Evolutionary conservation across 2,113 vertebrate species (phyloP).

Genomic region (Scomber japonicus): DNA sequence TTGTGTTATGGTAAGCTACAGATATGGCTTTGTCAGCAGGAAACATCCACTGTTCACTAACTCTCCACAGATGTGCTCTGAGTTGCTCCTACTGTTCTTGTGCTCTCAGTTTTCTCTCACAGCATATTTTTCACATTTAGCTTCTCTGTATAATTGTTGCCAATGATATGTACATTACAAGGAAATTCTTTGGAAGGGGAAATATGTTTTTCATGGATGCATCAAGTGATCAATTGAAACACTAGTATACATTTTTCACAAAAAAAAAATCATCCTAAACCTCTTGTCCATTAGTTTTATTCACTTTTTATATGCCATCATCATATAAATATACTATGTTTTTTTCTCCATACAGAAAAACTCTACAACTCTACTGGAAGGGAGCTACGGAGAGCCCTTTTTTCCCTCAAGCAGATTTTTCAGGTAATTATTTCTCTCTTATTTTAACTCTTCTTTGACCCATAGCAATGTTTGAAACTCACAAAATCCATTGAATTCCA

Average conservation of each 20-base stretch:
- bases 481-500: not conserved
- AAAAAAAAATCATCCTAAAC: slow-evolving; percentile 18
- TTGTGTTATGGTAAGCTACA: slow-evolving; percentile 59
- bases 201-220: slow-evolving; percentile 16
- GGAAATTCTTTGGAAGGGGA: slow-evolving; percentile 31
- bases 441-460: not conserved
- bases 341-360: slow-evolving; percentile 88
- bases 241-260: not conserved
- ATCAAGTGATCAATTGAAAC: not conserved
- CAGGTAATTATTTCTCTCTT: slow-evolving; percentile 87
- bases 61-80: slow-evolving; percentile 73
- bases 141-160: slow-evolving; percentile 44
- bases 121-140: slow-evolving; percentile 59
- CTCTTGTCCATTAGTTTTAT: not conserved
- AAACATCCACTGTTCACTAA: slow-evolving; percentile 70
- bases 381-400: slow-evolving; percentile 95
- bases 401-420: slow-evolving; percentile 99
- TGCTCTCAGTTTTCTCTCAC: slow-evolving; percentile 34
- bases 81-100: slow-evolving; percentile 55
- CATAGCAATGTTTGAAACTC: slow-evolving; percentile 5
- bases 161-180: slow-evolving; percentile 35
- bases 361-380: slow-evolving; percentile 95
- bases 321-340: slow-evolving; percentile 36
- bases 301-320: slow-evolving; percentile 19
- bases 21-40: slow-evolving; percentile 73